Base-by-base conservation (phyloP, 2,113 vertebrate genomes). In the Cephalopterus ornatus region DNA sequence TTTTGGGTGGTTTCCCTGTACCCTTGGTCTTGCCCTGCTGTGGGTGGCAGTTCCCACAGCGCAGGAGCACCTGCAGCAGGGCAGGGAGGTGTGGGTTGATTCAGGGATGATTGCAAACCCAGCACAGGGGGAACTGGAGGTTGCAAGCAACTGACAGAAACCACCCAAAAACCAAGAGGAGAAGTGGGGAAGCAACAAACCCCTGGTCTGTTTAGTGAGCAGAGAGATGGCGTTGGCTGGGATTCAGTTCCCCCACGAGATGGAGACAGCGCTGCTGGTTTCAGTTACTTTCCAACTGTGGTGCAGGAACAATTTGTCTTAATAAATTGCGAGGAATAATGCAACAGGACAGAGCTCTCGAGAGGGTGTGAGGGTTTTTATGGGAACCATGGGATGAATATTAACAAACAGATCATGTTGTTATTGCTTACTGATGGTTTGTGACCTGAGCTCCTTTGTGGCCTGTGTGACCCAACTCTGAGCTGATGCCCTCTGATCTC, bases 211-310 rank as follows among this genome's bases (percentile, higher is more conserved):
- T 6, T 15, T 0, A 22, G 82, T 0, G 3, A 42, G 59, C 32
- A 52, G 63, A 8, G 74, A 18, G 82, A 13, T 2, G 1, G 32
- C 7, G 5, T 4, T 88, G 89, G 86, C 79, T 27, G 66, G 94
- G 66, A 24, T 79, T 89, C 93, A 32, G 59, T 44, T 88, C 83
- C 89, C 76, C 84, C 86, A 75, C 11, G 71, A 86, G 92, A 91
- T 89, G 87, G 94, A 88, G 84, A 79, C 87, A 86, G 67, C 2
- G 12, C 92, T 85, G 89, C 94, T 94, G 81, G 39, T 33, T 91
- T 83, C 42, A 4, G 47, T 79, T 63, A 14, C 44, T 49, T 55
- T 44, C 89, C 84, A 83, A 4, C 62, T n/a, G 62, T 46, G 76
- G 76, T 11, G 18, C 12, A 42, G 76, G 58, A 86, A 76, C 63